phyloP scores from a whole-genome alignment of 2,888 invertebrate genomes.

The Acrocyrtus sp. region DNA sequence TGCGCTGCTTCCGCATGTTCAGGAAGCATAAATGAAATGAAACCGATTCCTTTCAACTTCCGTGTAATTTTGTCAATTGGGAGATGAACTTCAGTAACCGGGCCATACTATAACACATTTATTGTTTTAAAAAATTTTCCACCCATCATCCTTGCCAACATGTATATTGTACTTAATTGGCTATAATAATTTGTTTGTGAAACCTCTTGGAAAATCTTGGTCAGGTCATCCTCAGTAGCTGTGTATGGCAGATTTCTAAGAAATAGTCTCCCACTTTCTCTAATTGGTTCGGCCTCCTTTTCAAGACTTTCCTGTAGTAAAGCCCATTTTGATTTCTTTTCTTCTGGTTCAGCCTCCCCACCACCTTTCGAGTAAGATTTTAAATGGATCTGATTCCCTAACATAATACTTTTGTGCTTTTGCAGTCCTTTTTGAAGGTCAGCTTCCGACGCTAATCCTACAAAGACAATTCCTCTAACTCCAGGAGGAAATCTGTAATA shows the following conservation, averaged over 20 bases:
- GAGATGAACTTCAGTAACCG: constrained; percentile 85
- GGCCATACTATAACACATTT: constrained; percentile 69
- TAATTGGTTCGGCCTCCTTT: constrained; percentile 79
- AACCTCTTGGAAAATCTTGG: constrained; percentile 76
- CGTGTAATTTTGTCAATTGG: constrained; percentile 86
- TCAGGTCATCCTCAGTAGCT: constrained; percentile 85
- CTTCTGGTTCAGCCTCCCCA: constrained; percentile 67
- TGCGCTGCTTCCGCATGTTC: constrained; percentile 94
- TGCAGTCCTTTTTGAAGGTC: constrained; percentile 81
- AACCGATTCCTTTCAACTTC: constrained; percentile 83
- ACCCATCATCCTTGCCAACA: no score
- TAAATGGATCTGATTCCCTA: constrained; percentile 74
- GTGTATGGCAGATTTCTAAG: constrained; percentile 90
- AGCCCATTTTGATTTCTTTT: constrained; percentile 70
- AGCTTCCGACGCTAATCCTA: constrained; percentile 87
- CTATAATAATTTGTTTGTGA: background rate
- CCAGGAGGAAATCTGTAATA: constrained; percentile 73
- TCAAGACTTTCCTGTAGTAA: constrained; percentile 74
- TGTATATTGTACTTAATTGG: no score
- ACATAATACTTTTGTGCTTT: constrained; percentile 85
- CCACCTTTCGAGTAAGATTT: constrained; percentile 66
- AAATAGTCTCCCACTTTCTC: constrained; percentile 92
- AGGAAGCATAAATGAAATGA: constrained; percentile 91
- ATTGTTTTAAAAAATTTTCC: constrained; percentile 4
- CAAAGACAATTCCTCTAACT: constrained; percentile 86